Conservation (phyloP, 2,888 invertebrate species). For the Achlya flavicornis region DNA sequence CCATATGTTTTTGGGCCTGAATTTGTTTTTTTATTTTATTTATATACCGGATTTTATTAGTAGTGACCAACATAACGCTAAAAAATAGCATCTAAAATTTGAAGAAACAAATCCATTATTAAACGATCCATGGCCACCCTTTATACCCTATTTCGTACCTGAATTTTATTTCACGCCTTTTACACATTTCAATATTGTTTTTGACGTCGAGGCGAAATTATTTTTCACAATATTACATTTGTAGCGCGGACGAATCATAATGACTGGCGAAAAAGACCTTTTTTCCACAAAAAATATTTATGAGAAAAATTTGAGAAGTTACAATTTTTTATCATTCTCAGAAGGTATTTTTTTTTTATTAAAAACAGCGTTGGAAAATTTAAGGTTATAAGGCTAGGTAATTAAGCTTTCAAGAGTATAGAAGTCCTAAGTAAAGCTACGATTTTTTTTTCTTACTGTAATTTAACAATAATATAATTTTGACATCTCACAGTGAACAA, state of each 20-base stretch:
- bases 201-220: background rate
- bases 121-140: too few species aligned
- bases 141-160: background rate
- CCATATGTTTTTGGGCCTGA: slow-evolving; percentile 5
- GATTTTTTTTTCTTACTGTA: too few species aligned
- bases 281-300: background rate
- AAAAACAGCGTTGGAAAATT: too few species aligned
- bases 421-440: too few species aligned
- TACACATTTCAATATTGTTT: slow-evolving; percentile 2
- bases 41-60: background rate
- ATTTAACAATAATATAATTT: too few species aligned
- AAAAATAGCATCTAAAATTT: too few species aligned
- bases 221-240: slow-evolving; percentile 6
- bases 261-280: background rate
- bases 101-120: too few species aligned
- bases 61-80: too few species aligned
- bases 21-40: background rate
- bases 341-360: background rate
- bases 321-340: background rate
- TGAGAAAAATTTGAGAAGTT: background rate
- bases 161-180: background rate
- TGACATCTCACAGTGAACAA: too few species aligned
- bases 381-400: too few species aligned
- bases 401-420: too few species aligned
- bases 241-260: slow-evolving; percentile 1